Evolutionary conservation across 2,797 vertebrate species (phyloP).

Genomic region (Peromyscus melanophrys): DNA sequence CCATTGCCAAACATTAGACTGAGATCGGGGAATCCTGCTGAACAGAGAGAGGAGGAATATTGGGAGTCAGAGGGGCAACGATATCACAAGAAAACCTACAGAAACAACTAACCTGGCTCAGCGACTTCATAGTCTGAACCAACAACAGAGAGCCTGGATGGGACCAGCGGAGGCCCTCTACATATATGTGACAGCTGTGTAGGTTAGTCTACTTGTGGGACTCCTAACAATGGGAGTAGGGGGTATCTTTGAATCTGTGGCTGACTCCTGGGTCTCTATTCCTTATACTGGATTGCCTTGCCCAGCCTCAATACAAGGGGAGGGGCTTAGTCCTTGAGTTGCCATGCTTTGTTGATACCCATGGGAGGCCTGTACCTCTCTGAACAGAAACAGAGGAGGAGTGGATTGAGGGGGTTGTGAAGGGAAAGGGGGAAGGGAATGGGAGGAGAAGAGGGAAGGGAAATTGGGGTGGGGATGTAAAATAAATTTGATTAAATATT

Average conservation of each 20-base stretch:
- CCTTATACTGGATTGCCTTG: background rate
- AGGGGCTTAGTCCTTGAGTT: background rate
- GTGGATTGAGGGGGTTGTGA: background rate
- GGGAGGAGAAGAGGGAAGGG: background rate
- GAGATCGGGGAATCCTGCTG: background rate
- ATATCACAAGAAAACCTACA: background rate
- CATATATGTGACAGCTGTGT: background rate
- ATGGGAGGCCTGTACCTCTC: background rate
- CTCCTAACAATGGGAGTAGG: background rate
- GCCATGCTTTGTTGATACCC: background rate
- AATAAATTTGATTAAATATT: background rate
- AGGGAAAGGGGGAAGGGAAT: background rate
- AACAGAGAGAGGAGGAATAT: background rate
- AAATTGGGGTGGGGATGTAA: background rate
- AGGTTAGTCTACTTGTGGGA: background rate
- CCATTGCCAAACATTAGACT: background rate
- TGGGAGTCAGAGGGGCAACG: background rate
- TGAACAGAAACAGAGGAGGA: background rate
- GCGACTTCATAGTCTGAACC: background rate
- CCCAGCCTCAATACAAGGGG: background rate
- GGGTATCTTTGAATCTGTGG: background rate
- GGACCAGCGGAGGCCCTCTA: background rate
- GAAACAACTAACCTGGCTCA: background rate
- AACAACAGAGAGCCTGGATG: background rate
- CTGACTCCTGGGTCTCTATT: background rate